phyloP scores from a whole-genome alignment of 2,113 vertebrate genomes.

The Leucopsar rothschildi region DNA sequence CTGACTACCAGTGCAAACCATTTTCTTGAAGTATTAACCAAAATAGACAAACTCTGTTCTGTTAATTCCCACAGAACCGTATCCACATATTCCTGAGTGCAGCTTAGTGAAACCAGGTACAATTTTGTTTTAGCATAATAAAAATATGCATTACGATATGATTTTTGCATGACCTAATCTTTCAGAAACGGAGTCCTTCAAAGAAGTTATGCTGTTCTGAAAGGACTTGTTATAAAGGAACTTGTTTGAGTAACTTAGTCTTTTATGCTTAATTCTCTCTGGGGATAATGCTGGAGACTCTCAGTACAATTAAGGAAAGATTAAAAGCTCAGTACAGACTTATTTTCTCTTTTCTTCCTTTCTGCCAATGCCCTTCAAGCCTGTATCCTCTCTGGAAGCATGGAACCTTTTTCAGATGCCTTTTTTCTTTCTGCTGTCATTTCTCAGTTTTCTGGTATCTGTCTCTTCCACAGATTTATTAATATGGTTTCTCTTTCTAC shows the following conservation, averaged over 20 bases:
- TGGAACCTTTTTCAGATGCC: neutral
- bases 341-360: conserved; percentile 33
- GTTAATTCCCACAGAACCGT: neutral
- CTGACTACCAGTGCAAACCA: neutral
- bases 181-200: neutral
- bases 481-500: neutral
- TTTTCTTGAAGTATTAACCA: neutral
- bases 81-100: neutral
- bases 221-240: neutral
- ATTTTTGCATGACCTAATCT: neutral
- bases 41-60: neutral
- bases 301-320: conserved; percentile 53
- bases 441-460: neutral
- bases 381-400: neutral
- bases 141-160: neutral
- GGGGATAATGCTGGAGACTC: neutral
- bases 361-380: conserved; percentile 9
- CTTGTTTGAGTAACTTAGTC: conserved; percentile 24
- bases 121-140: neutral
- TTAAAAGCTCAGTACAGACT: conserved; percentile 47
- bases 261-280: conserved; percentile 49
- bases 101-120: neutral
- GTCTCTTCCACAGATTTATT: neutral
- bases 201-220: neutral
- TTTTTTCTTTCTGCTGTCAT: neutral